Percentiles rank a stretch among this genome's conserved stretches.
Conservation (phyloP, 2,113 vertebrate species). For the Candoia aspera region DNA sequence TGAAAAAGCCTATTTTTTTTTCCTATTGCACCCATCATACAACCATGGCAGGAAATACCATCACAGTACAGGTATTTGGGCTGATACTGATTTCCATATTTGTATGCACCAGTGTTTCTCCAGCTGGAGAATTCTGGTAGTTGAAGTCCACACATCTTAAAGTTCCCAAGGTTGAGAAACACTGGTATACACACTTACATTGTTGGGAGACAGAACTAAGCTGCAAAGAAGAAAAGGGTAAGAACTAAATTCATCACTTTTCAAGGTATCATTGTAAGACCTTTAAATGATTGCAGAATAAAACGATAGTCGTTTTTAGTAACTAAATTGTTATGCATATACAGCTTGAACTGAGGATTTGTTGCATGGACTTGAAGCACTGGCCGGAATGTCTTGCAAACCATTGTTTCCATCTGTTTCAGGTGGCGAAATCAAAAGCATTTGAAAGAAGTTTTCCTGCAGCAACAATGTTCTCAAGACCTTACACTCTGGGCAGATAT, state of each 20-base stretch:
- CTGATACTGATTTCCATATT: neutral
- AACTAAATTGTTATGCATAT: constrained; percentile 10
- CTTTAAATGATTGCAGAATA: neutral
- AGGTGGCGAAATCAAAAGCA: constrained; percentile 86
- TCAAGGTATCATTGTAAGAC: neutral
- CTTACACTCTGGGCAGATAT: constrained; percentile 66
- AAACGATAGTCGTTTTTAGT: neutral
- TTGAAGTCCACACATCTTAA: too few relatives aligned
- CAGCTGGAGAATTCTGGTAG: too few relatives aligned
- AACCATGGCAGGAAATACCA: neutral
- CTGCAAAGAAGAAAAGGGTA: neutral
- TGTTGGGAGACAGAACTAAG: neutral
- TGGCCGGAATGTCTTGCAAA: constrained; percentile 44
- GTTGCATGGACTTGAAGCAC: constrained; percentile 23
- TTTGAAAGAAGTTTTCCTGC: constrained; percentile 67
- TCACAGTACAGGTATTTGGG: neutral
- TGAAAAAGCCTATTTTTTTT: neutral
- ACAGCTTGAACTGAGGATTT: constrained; percentile 17
- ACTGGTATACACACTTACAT: neutral
- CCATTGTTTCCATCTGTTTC: constrained; percentile 65
- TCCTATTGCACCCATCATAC: neutral
- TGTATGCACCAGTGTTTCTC: neutral
- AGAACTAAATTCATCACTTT: neutral
- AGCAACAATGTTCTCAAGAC: constrained; percentile 74
- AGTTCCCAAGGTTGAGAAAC: too few relatives aligned